Evolutionary conservation across 2,113 vertebrate genomes (phyloP).

Genomic region (Prionailurus bengalensis): DNA sequence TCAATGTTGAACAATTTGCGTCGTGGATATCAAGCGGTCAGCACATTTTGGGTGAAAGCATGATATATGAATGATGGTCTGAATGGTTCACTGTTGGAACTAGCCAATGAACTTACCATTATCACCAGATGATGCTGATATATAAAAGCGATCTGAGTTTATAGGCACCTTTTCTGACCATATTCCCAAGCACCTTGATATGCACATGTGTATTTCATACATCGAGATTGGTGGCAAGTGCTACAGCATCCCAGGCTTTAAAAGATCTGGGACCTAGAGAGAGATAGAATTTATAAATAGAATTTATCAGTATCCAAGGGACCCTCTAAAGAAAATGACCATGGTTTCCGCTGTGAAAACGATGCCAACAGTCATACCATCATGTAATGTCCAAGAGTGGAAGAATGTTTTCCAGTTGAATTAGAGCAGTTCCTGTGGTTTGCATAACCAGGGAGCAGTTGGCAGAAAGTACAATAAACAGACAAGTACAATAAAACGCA

Average conservation of each 20-base stretch:
- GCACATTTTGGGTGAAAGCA: background rate
- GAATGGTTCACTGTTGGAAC: background rate
- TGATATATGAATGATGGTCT: background rate
- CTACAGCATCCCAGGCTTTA: background rate
- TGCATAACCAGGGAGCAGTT: background rate
- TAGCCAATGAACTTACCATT: background rate
- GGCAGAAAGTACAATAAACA: background rate
- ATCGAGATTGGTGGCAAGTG: background rate
- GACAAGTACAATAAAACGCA: background rate
- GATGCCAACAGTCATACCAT: background rate
- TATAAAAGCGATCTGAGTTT: background rate
- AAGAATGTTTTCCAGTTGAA: background rate
- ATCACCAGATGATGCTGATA: background rate
- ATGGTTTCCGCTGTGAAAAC: background rate
- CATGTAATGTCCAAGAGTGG: background rate
- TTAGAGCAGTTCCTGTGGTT: fast-evolving
- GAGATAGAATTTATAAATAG: background rate
- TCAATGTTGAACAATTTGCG: background rate
- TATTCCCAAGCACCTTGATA: fast-evolving
- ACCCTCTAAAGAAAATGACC: background rate
- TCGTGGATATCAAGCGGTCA: background rate
- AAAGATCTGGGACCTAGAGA: background rate
- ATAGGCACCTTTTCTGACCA: background rate
- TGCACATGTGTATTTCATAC: background rate
- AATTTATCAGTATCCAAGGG: background rate